phyloP scores from a whole-genome alignment of 2,113 vertebrate species.

The Otus sunia region DNA sequence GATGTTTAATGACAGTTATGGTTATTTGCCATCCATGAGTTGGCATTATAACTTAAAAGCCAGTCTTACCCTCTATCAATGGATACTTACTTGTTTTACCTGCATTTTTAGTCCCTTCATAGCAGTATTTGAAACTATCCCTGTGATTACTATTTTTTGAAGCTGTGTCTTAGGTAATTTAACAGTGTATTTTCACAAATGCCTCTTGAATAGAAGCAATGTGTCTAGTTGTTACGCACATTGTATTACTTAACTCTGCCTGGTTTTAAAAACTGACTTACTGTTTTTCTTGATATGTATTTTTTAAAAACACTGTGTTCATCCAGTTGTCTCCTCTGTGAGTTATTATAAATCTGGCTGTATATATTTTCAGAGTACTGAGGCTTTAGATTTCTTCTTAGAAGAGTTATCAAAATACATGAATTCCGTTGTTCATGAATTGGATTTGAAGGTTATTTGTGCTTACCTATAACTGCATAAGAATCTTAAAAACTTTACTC shows the following conservation, averaged over 20 bases:
- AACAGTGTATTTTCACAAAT: background rate
- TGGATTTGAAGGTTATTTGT: background rate
- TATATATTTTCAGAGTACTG: background rate
- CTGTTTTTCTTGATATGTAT: background rate
- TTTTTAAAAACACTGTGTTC: background rate
- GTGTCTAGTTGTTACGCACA: background rate
- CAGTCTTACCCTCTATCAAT: background rate
- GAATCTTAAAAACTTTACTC: background rate
- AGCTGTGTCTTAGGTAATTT: background rate
- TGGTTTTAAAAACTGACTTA: background rate
- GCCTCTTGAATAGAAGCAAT: background rate
- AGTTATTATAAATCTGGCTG: background rate
- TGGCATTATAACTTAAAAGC: background rate
- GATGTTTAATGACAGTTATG: background rate
- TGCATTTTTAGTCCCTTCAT: background rate
- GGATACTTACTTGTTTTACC: background rate
- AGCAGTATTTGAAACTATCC: background rate
- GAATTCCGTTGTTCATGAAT: background rate
- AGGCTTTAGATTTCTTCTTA: background rate
- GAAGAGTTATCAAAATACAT: background rate
- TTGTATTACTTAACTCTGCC: background rate
- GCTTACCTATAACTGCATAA: background rate
- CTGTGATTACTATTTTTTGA: background rate
- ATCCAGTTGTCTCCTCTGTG: background rate
- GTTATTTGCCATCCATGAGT: background rate